Conservation (phyloP, 2,113 vertebrate genomes). For the Colistium nudipinnis region DNA sequence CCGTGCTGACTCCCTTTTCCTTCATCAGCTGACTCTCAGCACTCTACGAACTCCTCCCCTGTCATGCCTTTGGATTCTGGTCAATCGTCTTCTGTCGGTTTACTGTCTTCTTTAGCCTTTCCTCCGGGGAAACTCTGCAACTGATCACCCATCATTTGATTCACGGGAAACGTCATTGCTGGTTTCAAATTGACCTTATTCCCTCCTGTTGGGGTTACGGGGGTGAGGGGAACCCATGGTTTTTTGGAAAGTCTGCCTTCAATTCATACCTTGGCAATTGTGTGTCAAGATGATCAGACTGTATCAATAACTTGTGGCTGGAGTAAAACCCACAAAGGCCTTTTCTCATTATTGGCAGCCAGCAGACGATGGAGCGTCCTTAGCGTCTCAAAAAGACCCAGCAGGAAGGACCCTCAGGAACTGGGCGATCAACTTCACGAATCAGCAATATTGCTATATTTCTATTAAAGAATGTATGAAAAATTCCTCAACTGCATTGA, state of each 20-base stretch:
- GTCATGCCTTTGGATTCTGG: conserved; percentile 70
- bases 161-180: conserved; percentile 76
- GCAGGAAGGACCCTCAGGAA: conserved; percentile 8
- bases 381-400: conserved; percentile 58
- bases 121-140: conserved; percentile 69
- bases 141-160: conserved; percentile 63
- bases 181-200: neutral
- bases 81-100: conserved; percentile 64
- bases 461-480: neutral
- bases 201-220: neutral
- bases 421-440: conserved; percentile 11
- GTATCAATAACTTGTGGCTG: conserved; percentile 68
- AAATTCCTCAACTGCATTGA: neutral
- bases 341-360: conserved; percentile 82
- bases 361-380: conserved; percentile 43
- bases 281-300: conserved; percentile 70
- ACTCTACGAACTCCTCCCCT: conserved; percentile 82
- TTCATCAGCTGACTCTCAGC: conserved; percentile 83
- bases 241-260: neutral
- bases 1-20: conserved; percentile 81
- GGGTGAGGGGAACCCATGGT: neutral
- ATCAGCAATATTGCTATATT: too few relatives aligned
- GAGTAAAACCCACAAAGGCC: conserved; percentile 75
- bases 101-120: conserved; percentile 8
- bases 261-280: conserved; percentile 9